A percentile compares a stretch with the other conserved stretches of the same genome.
Conservation (phyloP, 1,140 invertebrate genomes). For the Aphaenogaster rudis region DNA sequence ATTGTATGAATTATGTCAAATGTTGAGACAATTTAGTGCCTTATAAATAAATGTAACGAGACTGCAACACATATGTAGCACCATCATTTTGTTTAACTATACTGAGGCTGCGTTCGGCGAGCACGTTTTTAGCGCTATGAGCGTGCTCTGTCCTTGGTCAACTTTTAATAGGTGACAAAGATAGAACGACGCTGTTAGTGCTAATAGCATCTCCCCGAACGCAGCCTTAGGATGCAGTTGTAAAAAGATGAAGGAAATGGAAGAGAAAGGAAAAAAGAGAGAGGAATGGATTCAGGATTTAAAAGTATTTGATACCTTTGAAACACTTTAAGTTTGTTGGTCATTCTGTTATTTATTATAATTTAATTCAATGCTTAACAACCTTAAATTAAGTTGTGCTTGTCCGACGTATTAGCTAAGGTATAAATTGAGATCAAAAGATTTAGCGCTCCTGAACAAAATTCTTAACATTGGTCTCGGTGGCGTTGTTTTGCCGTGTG, state of each 20-base stretch:
- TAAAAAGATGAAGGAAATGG: not conserved
- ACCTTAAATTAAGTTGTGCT: conserved; percentile 77
- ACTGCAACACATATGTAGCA: conserved; percentile 15
- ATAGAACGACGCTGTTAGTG: too few relatives aligned
- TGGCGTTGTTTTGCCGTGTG: conserved; percentile 81
- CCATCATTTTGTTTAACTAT: not conserved
- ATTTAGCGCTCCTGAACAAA: conserved; percentile 79
- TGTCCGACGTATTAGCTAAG: conserved; percentile 68
- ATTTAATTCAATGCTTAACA: conserved; percentile 59
- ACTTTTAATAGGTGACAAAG: too few relatives aligned
- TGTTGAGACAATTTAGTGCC: conserved; percentile 21
- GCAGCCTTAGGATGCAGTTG: not conserved
- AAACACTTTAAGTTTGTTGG: conserved; percentile 13
- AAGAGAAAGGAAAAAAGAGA: not conserved
- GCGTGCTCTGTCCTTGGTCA: too few relatives aligned
- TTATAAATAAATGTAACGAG: conserved; percentile 58
- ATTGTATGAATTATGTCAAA: conserved; percentile 36
- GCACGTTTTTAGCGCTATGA: too few relatives aligned
- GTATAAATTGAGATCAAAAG: conserved; percentile 66
- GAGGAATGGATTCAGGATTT: not conserved
- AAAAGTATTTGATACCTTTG: not conserved
- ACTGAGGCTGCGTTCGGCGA: too few relatives aligned
- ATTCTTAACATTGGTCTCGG: conserved; percentile 79
- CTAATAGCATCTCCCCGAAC: too few relatives aligned
- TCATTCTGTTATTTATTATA: conserved; percentile 57